A percentile compares a stretch with the other conserved stretches of the same genome.
phyloP scores from a whole-genome alignment of 2,113 vertebrate genomes.

The Sapayoa aenigma region DNA sequence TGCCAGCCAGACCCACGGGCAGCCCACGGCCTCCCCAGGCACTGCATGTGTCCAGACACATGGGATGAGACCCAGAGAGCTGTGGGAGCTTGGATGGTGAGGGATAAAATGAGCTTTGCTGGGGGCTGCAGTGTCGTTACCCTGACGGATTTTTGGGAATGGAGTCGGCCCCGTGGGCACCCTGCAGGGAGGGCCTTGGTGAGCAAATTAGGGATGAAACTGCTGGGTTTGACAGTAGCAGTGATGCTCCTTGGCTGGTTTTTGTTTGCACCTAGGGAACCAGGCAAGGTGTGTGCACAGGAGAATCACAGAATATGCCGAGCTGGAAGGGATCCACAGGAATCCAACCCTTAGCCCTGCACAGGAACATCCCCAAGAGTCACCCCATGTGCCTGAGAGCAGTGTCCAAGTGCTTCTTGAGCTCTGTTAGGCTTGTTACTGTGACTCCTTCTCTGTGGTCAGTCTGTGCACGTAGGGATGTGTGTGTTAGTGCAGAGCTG shows the following conservation, averaged over 20 bases:
- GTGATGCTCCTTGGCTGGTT: background rate
- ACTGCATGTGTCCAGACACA: background rate
- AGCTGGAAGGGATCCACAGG: background rate
- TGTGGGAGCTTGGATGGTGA: background rate
- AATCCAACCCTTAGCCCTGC: background rate
- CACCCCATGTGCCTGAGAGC: background rate
- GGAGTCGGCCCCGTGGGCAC: rapidly evolving
- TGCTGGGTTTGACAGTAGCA: background rate
- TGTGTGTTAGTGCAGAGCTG: background rate
- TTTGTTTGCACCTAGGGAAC: background rate
- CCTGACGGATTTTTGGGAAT: background rate
- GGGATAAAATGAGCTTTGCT: background rate
- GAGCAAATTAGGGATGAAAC: background rate
- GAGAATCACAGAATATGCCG: background rate
- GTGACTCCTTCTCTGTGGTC: background rate
- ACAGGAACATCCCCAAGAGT: background rate
- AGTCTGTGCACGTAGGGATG: background rate
- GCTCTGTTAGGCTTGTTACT: background rate
- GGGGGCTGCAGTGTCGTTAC: background rate
- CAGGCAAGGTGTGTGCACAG: background rate
- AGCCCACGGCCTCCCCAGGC: background rate
- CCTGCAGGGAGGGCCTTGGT: background rate
- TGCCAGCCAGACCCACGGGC: background rate
- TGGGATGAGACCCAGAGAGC: background rate
- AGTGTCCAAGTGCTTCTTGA: background rate